These are phyloP conservation scores for Minunthozetes semirufus DNA, from an alignment of 2,888 invertebrate species.

Conservation along the genomic window DNA sequence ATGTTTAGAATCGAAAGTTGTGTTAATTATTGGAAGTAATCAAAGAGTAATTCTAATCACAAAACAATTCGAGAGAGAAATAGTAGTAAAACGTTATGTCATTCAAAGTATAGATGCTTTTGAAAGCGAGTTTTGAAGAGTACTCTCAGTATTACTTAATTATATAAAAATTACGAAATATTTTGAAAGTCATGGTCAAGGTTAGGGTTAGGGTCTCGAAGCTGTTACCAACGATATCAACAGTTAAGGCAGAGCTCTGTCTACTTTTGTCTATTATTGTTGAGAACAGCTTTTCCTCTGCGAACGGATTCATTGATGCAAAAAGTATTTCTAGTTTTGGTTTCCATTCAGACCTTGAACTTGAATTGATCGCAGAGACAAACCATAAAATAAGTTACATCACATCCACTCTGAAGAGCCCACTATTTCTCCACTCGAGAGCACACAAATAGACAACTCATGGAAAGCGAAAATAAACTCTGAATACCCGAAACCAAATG, in stretches of 20 bases:
- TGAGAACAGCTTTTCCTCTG: background rate
- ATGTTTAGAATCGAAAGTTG: background rate
- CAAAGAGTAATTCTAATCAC: background rate
- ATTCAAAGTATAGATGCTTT: no score
- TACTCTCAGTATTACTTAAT: no score
- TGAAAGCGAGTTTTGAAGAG: no score
- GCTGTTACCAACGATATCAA: background rate
- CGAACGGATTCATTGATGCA: slow-evolving; percentile 6
- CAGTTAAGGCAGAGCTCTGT: background rate
- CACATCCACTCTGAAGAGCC: background rate
- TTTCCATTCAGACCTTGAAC: slow-evolving; percentile 28
- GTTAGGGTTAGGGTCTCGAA: background rate
- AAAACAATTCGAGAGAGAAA: background rate
- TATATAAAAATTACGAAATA: background rate
- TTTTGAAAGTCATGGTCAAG: slow-evolving; percentile 5
- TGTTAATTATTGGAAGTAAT: background rate
- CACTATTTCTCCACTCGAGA: background rate
- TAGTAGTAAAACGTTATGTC: no score
- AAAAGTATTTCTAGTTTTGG: background rate
- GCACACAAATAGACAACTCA: no score
- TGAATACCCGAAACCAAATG: no score
- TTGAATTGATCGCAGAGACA: background rate
- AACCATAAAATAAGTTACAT: background rate
- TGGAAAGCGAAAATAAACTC: no score
- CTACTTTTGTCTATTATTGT: background rate